Conservation (phyloP, 2,888 invertebrate species). For the Pollenia amentaria region DNA sequence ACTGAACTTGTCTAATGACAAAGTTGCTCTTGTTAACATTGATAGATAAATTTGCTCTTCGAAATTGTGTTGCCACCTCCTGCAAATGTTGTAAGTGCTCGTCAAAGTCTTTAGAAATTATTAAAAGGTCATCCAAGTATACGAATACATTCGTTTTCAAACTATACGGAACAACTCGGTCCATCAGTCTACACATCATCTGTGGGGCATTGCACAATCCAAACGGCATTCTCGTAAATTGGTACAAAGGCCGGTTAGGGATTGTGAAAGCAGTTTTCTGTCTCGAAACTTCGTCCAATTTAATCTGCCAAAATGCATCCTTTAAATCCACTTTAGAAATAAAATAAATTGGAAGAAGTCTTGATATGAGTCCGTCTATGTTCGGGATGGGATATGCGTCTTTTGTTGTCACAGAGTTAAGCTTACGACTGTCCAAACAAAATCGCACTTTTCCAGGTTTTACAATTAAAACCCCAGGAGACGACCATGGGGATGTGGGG, state of each 20-base stretch:
- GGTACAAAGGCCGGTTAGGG: constrained; percentile 9
- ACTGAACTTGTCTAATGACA: neutral
- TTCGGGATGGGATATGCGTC: neutral
- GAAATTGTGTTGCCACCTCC: constrained; percentile 13
- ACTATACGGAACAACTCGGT: constrained; percentile 15
- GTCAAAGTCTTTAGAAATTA: constrained; percentile 6
- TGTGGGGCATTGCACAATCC: too few species aligned
- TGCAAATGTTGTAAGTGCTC: constrained; percentile 15
- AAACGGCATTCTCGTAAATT: too few species aligned
- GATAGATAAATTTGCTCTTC: neutral
- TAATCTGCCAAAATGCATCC: constrained; percentile 18
- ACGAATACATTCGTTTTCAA: constrained; percentile 29
- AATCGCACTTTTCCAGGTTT: constrained; percentile 6
- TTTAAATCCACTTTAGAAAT: constrained; percentile 25
- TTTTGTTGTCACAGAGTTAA: constrained; percentile 3
- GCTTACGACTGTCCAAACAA: constrained; percentile 13
- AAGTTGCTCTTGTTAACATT: constrained; percentile 21
- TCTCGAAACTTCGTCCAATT: neutral
- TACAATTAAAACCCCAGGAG: neutral
- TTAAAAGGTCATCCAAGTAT: constrained; percentile 4
- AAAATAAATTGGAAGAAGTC: constrained; percentile 43
- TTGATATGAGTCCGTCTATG: constrained; percentile 31
- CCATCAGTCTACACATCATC: constrained; percentile 34
- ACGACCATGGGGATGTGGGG: constrained; percentile 1
- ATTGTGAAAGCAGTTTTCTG: constrained; percentile 28